Conservation (phyloP, 2,888 invertebrate species). For the Plemyria rubiginata region DNA sequence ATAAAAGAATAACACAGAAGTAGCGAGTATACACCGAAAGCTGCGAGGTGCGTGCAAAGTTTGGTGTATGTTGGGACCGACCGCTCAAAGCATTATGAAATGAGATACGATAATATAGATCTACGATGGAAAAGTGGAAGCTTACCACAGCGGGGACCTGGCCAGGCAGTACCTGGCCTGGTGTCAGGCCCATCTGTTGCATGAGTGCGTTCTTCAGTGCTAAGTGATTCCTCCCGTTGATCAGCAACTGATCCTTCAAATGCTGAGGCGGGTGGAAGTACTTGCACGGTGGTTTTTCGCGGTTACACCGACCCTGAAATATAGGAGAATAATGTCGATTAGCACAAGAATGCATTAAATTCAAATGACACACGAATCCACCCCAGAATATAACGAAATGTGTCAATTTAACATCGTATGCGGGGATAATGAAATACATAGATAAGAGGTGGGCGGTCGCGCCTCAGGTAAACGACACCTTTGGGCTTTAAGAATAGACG, state of each 20-base stretch:
- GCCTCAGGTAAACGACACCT: constrained; percentile 60
- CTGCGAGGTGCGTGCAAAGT: constrained; percentile 77
- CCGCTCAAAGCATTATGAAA: constrained; percentile 71
- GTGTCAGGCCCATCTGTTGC: constrained; percentile 97
- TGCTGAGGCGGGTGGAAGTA: constrained; percentile 99
- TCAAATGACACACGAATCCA: constrained; percentile 10
- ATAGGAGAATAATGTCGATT: constrained; percentile 31
- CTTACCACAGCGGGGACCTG: constrained; percentile 97
- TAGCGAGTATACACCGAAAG: constrained; percentile 82
- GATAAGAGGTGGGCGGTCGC: constrained; percentile 51
- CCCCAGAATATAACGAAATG: constrained; percentile 18
- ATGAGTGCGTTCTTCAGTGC: constrained; percentile 99
- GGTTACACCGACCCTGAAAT: constrained; percentile 98
- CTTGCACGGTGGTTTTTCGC: constrained; percentile 99
- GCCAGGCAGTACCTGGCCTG: constrained; percentile 96
- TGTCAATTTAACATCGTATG: constrained; percentile 39
- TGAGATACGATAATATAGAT: constrained; percentile 12
- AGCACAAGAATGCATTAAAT: constrained; percentile 19
- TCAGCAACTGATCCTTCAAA: constrained; percentile 99
- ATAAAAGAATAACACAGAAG: constrained; percentile 48
- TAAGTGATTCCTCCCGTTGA: constrained; percentile 99
- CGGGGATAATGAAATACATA: constrained; percentile 56
- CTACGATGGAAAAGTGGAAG: constrained; percentile 47
- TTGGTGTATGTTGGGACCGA: constrained; percentile 72
- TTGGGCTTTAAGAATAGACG: constrained; percentile 58